phyloP scores from a whole-genome alignment of 2,113 vertebrate species.

The Paradisaea rubra region DNA sequence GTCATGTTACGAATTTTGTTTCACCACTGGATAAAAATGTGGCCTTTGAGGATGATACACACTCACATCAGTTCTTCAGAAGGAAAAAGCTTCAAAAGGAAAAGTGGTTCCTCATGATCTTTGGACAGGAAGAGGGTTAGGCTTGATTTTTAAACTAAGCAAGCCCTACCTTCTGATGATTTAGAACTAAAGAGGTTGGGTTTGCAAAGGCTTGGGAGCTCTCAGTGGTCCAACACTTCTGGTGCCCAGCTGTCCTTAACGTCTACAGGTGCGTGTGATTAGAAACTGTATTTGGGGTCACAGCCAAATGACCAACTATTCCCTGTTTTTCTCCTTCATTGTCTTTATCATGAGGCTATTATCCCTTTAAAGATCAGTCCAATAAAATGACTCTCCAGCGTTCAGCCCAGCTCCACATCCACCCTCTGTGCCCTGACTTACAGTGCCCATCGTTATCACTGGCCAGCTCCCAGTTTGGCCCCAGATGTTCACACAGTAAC shows the following conservation, averaged over 20 bases:
- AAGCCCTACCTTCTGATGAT: background rate
- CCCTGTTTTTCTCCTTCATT: background rate
- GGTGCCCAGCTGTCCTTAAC: background rate
- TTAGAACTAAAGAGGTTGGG: background rate
- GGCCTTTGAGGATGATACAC: background rate
- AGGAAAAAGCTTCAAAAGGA: background rate
- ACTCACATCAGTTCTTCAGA: background rate
- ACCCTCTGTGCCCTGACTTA: background rate
- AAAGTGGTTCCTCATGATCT: background rate
- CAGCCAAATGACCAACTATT: background rate
- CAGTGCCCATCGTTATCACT: background rate
- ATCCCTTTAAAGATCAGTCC: background rate
- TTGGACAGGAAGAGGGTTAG: background rate
- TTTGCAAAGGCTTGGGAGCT: background rate
- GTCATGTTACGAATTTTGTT: background rate
- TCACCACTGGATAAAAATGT: background rate
- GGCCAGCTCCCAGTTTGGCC: background rate
- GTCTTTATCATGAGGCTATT: background rate
- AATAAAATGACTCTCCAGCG: background rate
- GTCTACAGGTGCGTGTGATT: background rate
- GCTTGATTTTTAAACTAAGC: background rate
- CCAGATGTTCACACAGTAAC: background rate
- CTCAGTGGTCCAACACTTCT: background rate
- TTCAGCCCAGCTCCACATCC: background rate
- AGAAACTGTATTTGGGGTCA: background rate